Percentiles rank a stretch among this genome's conserved stretches.
These are phyloP conservation scores for Anser brachyrhynchus DNA, from an alignment of 2,113 vertebrate genomes.

Conservation along the genomic window DNA sequence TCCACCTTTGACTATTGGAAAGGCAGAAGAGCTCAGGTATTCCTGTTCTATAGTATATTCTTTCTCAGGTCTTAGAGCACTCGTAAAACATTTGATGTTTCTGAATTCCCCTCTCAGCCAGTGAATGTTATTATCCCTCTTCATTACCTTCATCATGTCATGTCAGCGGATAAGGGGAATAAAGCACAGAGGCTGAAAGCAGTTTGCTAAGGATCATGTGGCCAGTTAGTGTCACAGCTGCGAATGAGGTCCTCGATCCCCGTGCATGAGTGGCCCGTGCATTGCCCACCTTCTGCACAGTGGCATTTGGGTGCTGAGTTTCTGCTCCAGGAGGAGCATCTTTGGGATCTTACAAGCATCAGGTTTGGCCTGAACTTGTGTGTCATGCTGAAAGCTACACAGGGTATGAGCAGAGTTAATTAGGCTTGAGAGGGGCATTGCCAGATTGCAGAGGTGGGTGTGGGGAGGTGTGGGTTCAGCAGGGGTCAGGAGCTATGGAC, in stretches of 20 bases:
- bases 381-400: neutral
- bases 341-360: neutral
- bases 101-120: neutral
- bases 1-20: neutral
- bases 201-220: neutral
- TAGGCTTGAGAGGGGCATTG: neutral
- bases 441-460: neutral
- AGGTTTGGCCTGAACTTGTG: neutral
- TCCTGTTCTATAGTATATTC: neutral
- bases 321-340: neutral
- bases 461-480: neutral
- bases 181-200: neutral
- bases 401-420: neutral
- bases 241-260: neutral
- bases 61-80: neutral
- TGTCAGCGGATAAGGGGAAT: neutral
- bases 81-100: neutral
- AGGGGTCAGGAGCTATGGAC: neutral
- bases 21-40: neutral
- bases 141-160: neutral
- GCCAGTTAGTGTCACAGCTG: neutral
- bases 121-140: neutral
- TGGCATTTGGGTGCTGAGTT: neutral
- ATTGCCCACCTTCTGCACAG: neutral
- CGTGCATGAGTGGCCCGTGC: rapidly evolving